These are phyloP conservation scores for Emys orbicularis DNA, from an alignment of 2,797 vertebrate species.

Conservation along the genomic window DNA sequence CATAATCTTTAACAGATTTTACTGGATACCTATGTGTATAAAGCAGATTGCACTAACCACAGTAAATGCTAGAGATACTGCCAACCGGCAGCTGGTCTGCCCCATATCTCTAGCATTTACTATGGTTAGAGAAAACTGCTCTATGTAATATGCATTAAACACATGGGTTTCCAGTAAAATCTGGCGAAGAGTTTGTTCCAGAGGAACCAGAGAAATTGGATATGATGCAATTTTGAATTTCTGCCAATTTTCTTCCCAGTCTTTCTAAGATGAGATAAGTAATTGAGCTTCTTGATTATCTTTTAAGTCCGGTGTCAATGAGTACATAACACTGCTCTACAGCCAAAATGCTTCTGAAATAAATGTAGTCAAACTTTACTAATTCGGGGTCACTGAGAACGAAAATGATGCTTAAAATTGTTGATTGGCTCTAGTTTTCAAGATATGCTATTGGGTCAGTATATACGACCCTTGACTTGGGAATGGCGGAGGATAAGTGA, in stretches of 20 bases:
- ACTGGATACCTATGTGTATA: background rate
- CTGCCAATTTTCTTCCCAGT: background rate
- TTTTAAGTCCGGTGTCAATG: background rate
- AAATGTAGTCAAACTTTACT: too few relatives aligned
- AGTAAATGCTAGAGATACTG: background rate
- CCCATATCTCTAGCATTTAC: background rate
- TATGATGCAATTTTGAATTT: background rate
- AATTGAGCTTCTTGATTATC: background rate
- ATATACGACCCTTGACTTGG: too few relatives aligned
- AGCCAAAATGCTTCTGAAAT: too few relatives aligned
- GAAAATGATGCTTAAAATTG: too few relatives aligned
- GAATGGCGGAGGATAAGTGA: too few relatives aligned
- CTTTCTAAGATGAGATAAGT: background rate
- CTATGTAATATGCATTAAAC: background rate
- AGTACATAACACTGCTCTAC: background rate
- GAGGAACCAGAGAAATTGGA: background rate
- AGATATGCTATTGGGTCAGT: too few relatives aligned
- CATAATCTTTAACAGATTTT: background rate
- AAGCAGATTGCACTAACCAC: background rate
- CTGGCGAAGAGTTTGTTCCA: background rate
- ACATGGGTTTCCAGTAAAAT: background rate
- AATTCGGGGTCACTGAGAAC: too few relatives aligned
- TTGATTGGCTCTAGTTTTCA: too few relatives aligned
- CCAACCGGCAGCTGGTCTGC: background rate
- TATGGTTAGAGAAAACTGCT: background rate